phyloP scores from a whole-genome alignment of 2,888 invertebrate genomes.

The Julus scandinavius region DNA sequence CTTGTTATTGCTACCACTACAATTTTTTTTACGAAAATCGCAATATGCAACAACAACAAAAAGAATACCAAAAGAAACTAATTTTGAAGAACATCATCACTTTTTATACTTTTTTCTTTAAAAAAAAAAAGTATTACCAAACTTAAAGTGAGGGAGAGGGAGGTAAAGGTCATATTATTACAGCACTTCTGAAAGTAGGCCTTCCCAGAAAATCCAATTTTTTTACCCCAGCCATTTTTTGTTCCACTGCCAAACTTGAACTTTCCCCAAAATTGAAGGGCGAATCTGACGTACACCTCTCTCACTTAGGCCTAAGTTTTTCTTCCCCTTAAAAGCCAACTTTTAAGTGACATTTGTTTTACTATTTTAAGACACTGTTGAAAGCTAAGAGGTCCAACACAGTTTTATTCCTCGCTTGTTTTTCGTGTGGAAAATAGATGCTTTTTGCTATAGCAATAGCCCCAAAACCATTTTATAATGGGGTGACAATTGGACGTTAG shows the following conservation, averaged over 20 bases:
- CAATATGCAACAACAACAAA: background rate
- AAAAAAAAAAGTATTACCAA: background rate
- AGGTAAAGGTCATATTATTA: background rate
- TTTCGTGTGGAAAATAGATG: background rate
- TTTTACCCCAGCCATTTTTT: background rate
- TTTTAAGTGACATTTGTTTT: conserved; percentile 46
- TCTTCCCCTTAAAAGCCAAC: conserved; percentile 24
- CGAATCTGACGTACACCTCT: background rate
- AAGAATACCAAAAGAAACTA: background rate
- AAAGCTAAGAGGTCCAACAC: conserved; percentile 3
- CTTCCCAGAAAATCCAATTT: background rate
- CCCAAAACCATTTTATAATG: conserved; percentile 41
- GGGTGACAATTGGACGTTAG: conserved; percentile 22
- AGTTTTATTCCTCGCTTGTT: background rate
- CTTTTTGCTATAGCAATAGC: background rate
- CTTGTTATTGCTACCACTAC: background rate
- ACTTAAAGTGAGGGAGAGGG: background rate
- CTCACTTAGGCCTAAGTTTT: background rate
- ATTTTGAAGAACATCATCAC: background rate
- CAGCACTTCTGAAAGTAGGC: background rate
- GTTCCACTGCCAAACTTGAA: conserved; percentile 27
- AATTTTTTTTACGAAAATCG: background rate
- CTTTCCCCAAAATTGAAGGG: conserved; percentile 14
- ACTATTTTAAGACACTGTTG: conserved; percentile 33
- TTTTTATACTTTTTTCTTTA: background rate